Base-by-base conservation (phyloP, 2,888 invertebrate genomes). In the Gymnocheta viridis region DNA sequence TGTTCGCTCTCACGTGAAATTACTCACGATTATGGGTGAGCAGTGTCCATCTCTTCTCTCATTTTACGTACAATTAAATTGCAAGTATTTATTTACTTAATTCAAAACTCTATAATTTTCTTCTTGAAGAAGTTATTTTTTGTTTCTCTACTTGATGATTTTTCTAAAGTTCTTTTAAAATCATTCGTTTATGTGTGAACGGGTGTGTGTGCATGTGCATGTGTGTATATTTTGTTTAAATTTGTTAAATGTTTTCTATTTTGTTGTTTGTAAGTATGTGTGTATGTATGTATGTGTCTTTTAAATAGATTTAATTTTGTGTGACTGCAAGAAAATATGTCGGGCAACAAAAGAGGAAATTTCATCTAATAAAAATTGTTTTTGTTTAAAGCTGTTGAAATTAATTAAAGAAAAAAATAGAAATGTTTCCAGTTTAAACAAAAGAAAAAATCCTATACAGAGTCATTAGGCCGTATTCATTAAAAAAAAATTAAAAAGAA, bases 271-370 rank as follows among this genome's bases (percentile, higher is more conserved):
- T n/a, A n/a, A n/a, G n/a, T n/a, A n/a, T n/a, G n/a, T n/a, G n/a
- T n/a, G n/a, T n/a, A n/a, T n/a, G n/a, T n/a, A n/a, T n/a, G n/a
- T n/a, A n/a, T 60, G 64, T 17, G 35, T 58, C 27, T 58, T 79
- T 67, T 58, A 41, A 67, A 73, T 67, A 51, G 67, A 66, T 58
- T 73, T 73, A 67, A 80, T 80, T 80, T 72, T 58, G 32, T 72
- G 41, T 49, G 22, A 38, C 64, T 67, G 67, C 32, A 7, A 5
- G 17, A 44, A 44, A n/a, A 44, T 44, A 17, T n/a, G 17, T n/a
- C 9, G 60, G 58, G 19, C 54, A 73, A 62, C 60, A 51, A 62
- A 62, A 62, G 19, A 49, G 10, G 41, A 24, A 38, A 62, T 38
- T 35, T 14, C 12, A 17, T 66, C 9, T 19, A 54, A 60, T 38